Conservation (phyloP, 2,888 invertebrate species). For the Unio pictorum region DNA sequence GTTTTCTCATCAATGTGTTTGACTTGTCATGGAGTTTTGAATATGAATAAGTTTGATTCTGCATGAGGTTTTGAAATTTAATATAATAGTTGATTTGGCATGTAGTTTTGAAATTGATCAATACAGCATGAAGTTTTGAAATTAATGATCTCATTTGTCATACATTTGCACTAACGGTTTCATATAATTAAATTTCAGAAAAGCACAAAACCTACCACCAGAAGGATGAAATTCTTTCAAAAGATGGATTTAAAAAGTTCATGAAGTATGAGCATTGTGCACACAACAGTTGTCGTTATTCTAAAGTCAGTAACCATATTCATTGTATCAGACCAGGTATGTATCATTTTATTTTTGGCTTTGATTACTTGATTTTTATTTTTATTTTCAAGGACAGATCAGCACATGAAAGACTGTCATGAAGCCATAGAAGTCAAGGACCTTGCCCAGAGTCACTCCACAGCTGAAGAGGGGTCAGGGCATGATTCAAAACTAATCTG, state of each 20-base stretch:
- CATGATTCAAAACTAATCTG: no score
- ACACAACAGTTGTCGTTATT: constrained; percentile 92
- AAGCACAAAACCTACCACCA: constrained; percentile 99
- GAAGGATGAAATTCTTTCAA: constrained; percentile 94
- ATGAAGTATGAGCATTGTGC: constrained; percentile 96
- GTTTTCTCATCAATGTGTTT: no score
- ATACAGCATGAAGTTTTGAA: not conserved
- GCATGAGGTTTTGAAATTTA: no score
- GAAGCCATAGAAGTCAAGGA: no score
- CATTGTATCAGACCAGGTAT: constrained; percentile 88
- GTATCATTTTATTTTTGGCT: constrained; percentile 8
- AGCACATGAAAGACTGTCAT: not conserved
- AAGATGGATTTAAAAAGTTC: constrained; percentile 98
- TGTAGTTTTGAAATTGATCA: not conserved
- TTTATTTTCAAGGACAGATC: not conserved
- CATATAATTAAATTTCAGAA: constrained; percentile 76
- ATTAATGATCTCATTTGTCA: not conserved
- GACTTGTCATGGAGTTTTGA: not conserved
- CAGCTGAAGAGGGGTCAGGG: no score
- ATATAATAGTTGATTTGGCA: no score
- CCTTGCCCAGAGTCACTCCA: no score
- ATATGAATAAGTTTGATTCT: no score
- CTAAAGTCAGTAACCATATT: constrained; percentile 96
- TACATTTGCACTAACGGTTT: not conserved
- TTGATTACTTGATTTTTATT: not conserved